phyloP scores from a whole-genome alignment of 2,888 invertebrate species.

The Steromphala cineraria region DNA sequence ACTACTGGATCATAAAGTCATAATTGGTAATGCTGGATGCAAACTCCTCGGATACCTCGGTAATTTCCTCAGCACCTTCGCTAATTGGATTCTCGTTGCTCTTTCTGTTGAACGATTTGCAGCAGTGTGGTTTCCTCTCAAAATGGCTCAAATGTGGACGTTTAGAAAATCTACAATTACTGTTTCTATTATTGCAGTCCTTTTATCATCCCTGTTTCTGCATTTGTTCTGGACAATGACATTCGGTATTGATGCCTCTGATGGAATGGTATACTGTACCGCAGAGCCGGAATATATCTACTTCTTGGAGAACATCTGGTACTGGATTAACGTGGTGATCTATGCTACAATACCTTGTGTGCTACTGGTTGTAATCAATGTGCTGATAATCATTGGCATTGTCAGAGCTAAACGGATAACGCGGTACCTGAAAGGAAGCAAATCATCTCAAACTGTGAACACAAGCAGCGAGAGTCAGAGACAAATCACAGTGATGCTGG shows the following conservation, averaged over 20 bases:
- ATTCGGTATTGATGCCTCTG: background rate
- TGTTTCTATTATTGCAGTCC: background rate
- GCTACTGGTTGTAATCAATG: constrained; percentile 30
- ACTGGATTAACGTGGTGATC: constrained; percentile 35
- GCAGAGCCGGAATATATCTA: background rate
- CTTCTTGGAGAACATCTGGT: constrained; percentile 27
- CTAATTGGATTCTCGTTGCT: constrained; percentile 41
- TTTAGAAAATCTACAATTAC: constrained; percentile 16
- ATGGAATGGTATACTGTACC: background rate
- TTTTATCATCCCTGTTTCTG: background rate
- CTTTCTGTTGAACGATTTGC: constrained; percentile 34
- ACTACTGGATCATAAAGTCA: constrained; percentile 16
- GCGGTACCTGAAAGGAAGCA: background rate
- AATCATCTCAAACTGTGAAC: background rate
- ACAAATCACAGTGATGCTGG: constrained; percentile 39
- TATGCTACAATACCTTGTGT: constrained; percentile 34
- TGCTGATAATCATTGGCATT: constrained; percentile 34
- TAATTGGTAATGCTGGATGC: constrained; percentile 31
- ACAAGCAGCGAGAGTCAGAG: background rate
- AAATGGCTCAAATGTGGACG: constrained; percentile 19
- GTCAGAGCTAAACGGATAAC: constrained; percentile 22
- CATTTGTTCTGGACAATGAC: constrained; percentile 21
- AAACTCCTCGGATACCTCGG: constrained; percentile 24
- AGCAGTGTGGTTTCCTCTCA: constrained; percentile 25
- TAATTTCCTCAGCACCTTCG: constrained; percentile 27